phyloP scores from a whole-genome alignment of 2,888 invertebrate genomes.

The Sarcophaga subvicina region DNA sequence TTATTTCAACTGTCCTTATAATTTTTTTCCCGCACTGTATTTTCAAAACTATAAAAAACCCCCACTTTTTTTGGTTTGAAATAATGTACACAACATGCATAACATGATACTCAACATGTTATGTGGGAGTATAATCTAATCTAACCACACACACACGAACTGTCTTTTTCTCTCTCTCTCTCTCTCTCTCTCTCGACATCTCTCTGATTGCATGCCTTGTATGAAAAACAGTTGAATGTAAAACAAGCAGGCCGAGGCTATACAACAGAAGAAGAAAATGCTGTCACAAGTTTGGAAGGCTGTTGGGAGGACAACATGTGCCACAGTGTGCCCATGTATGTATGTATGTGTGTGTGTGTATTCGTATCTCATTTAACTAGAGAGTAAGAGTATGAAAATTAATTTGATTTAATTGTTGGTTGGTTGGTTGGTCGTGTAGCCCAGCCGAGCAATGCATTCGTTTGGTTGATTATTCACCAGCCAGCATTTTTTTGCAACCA shows the following conservation, averaged over 20 bases:
- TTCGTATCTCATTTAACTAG: not conserved
- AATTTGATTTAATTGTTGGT: constrained; percentile 62
- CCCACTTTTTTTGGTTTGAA: not conserved
- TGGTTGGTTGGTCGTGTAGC: not conserved
- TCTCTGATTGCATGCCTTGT: not conserved
- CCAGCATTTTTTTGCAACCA: not conserved
- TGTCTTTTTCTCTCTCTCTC: not conserved
- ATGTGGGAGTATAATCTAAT: constrained; percentile 53
- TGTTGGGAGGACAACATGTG: not conserved
- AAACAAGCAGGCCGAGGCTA: not conserved
- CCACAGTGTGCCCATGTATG: not conserved
- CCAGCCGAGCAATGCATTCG: not conserved
- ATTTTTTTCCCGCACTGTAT: not conserved
- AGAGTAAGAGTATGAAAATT: constrained; percentile 43
- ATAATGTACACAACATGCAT: constrained; percentile 11
- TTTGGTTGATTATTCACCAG: not conserved
- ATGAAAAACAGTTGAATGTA: not conserved
- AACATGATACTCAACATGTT: constrained; percentile 43
- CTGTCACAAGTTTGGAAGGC: not conserved
- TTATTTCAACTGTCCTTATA: too few species aligned
- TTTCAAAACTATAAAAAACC: not conserved
- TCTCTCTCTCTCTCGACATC: too few species aligned
- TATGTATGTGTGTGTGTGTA: not conserved
- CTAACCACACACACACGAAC: constrained; percentile 4
- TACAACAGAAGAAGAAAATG: not conserved